Evolutionary conservation across 92 coral and sea anemone genomes (phyloP).

Genomic region (Palythoa caribaeorum): DNA sequence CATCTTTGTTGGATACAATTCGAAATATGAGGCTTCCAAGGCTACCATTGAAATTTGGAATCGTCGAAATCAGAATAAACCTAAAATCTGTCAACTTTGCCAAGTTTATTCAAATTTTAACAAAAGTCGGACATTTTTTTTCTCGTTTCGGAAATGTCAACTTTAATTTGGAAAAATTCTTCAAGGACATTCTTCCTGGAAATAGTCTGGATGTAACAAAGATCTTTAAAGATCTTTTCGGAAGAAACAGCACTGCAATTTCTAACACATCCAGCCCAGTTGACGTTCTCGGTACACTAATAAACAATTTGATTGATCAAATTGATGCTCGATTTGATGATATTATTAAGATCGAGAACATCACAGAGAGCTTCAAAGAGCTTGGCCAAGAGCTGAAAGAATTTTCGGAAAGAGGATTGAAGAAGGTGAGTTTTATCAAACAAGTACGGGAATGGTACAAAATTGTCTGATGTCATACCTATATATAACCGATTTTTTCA

Average conservation of each 20-base stretch:
- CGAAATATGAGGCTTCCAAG: conserved; percentile 69
- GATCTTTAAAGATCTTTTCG: conserved; percentile 59
- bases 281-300: conserved; percentile 74
- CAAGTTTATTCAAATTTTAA: conserved; percentile 62
- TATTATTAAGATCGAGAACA: conserved; percentile 80
- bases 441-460: too few species aligned
- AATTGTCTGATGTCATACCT: too few species aligned
- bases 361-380: conserved; percentile 85
- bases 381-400: conserved; percentile 73
- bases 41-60: conserved; percentile 61
- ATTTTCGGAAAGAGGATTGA: conserved; percentile 70
- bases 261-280: conserved; percentile 57
- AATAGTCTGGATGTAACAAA: conserved; percentile 59
- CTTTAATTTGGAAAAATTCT: conserved; percentile 77
- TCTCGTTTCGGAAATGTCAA: conserved; percentile 70
- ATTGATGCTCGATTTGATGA: conserved; percentile 72
- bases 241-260: conserved; percentile 28
- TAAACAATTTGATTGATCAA: conserved; percentile 56
- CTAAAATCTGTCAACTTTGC: conserved; percentile 66
- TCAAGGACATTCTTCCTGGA: conserved; percentile 81
- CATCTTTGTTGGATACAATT: conserved; percentile 72
- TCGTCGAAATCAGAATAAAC: conserved; percentile 72
- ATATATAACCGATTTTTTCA: too few species aligned
- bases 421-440: conserved; percentile 31
- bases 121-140: conserved; percentile 75